Base-by-base conservation (phyloP, 2,113 vertebrate species). In the Hepsetus odoe region DNA sequence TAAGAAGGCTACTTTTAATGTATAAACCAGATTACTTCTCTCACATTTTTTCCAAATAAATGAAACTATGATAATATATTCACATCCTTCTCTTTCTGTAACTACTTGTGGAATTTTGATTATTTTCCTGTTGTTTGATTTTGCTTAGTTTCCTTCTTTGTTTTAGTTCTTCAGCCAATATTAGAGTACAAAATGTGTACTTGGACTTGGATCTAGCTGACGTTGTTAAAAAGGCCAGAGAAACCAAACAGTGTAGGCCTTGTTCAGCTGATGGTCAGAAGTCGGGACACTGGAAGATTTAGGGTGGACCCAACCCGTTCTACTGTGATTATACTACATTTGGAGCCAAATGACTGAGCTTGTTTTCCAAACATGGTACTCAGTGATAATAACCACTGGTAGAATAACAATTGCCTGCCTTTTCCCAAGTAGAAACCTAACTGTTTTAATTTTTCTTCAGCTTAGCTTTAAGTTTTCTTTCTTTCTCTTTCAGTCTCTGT, bases 311-410 rank as follows among this genome's bases (percentile, higher is more conserved):
- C 35, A 62, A 74, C 12, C 56, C 72, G 22, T 42, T 20, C 20
- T 61, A n/a, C 22, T 61, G 26, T 38, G 22, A 61, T 56, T 76
- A 26, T 42, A 5, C 32, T 26, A 70, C 28, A 70, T 77, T n/a
- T 42, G 26, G 14, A 62, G 65, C 22, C 67, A 64, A 64, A 30
- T 72, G 69, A n/a, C 56, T 70, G 24, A 22, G 42, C 33, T 66
- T 74, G 73, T 58, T 61, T 80, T 86, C 82, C 85, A 86, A 86
- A 84, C 82, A 82, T 85, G 80, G 78, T 77, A 74, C 53, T 76
- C 35, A 18, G 4, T 70, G 33, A 35, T 69, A 71, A 79, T 56
- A 76, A 66, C 81, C 51, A 26, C 49, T 16, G 13, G 12, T 55
- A 58, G 79, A 55, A 66, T 82, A 88, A 86, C 0, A 81, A 11